Percentiles rank a stretch among this genome's conserved stretches.
Conservation (phyloP, 2,113 vertebrate species). For the Herpetotheres cachinnans region DNA sequence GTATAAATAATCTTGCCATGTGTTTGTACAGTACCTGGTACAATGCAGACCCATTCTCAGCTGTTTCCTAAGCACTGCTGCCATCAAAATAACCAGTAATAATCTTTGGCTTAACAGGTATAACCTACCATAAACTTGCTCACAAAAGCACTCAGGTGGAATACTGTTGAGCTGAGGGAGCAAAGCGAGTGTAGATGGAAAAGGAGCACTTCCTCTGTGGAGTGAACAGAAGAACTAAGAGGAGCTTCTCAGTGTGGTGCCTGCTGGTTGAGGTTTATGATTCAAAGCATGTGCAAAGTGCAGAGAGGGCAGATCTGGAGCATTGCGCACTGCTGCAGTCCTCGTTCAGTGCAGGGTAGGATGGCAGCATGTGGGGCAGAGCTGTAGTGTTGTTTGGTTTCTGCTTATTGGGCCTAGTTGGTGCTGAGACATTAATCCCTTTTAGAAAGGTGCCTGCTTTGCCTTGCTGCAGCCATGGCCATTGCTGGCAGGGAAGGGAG, state of each 20-base stretch:
- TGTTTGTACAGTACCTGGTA: neutral
- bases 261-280: neutral
- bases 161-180: neutral
- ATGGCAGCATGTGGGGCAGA: neutral
- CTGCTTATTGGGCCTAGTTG: neutral
- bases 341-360: neutral
- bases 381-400: neutral
- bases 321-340: neutral
- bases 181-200: fast-evolving
- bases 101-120: neutral
- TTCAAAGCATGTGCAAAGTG: neutral
- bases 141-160: neutral
- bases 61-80: neutral
- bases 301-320: neutral
- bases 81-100: neutral
- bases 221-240: neutral
- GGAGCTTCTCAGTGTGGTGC: neutral
- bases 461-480: neutral
- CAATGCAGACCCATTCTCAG: neutral
- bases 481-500: neutral
- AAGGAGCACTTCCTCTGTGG: neutral
- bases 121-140: neutral
- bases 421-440: neutral
- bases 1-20: neutral
- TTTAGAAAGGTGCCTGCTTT: neutral